Conservation (phyloP, 2,113 vertebrate genomes). For the Anthoscopus minutus region DNA sequence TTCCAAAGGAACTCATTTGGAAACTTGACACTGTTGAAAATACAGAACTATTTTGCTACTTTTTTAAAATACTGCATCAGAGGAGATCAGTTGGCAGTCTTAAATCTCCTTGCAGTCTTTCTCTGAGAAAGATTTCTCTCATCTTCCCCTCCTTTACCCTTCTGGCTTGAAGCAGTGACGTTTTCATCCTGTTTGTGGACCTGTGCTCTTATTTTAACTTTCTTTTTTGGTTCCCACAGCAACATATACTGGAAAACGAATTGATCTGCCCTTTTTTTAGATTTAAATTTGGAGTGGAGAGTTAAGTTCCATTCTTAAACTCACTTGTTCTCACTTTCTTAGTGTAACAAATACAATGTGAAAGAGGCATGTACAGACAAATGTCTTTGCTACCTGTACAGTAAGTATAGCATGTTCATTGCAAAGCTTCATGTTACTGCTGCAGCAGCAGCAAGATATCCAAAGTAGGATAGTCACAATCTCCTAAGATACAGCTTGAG, state of each 20-base stretch:
- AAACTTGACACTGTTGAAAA: neutral
- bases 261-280: neutral
- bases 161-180: neutral
- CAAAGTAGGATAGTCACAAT: slow-evolving; percentile 3
- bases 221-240: neutral
- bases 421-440: slow-evolving; percentile 29
- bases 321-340: slow-evolving; percentile 16
- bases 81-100: neutral
- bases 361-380: slow-evolving; percentile 49
- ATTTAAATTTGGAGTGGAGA: slow-evolving; percentile 12
- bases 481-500: slow-evolving; percentile 22
- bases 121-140: neutral
- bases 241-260: slow-evolving; percentile 4
- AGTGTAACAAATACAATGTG: slow-evolving; percentile 14
- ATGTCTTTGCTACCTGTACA: slow-evolving; percentile 40
- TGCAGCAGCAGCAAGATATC: slow-evolving; percentile 38
- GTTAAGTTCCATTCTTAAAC: slow-evolving; percentile 3
- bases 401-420: slow-evolving; percentile 30
- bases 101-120: neutral
- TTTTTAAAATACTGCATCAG: neutral
- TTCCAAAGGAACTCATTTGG: slow-evolving; percentile 13
- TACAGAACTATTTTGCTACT: neutral
- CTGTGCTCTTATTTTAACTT: slow-evolving; percentile 6
- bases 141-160: neutral
- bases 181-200: slow-evolving; percentile 27